These are phyloP conservation scores for Phortica variegata DNA, from an alignment of 1,140 invertebrate species.

Conservation along the genomic window DNA sequence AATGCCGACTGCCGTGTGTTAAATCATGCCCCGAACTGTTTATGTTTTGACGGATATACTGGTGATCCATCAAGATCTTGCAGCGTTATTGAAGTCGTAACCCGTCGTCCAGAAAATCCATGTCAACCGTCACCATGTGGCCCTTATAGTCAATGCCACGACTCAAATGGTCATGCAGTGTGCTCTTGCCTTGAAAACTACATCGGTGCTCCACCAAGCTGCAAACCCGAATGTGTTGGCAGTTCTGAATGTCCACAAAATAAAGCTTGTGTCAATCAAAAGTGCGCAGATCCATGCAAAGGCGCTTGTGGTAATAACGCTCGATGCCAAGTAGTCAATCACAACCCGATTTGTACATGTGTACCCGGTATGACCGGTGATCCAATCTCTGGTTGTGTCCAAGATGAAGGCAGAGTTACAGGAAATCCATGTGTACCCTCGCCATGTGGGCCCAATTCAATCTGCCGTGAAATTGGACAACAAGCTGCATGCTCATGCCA, in stretches of 20 bases:
- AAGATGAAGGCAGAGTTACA: slow-evolving; percentile 39
- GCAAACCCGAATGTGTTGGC: slow-evolving; percentile 79
- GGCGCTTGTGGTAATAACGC: slow-evolving; percentile 80
- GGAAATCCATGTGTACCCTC: slow-evolving; percentile 72
- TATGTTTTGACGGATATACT: slow-evolving; percentile 71
- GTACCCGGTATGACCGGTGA: slow-evolving; percentile 72
- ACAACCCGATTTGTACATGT: slow-evolving; percentile 81
- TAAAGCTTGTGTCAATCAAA: slow-evolving; percentile 78
- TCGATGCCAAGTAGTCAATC: slow-evolving; percentile 78
- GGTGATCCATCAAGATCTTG: slow-evolving; percentile 67
- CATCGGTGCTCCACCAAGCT: slow-evolving; percentile 74
- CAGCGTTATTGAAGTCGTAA: slow-evolving; percentile 35
- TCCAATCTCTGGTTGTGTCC: slow-evolving; percentile 69
- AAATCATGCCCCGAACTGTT: slow-evolving; percentile 76
- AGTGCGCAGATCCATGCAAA: slow-evolving; percentile 80
- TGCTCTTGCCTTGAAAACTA: slow-evolving; percentile 77
- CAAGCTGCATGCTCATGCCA: slow-evolving; percentile 74
- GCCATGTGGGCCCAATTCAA: slow-evolving; percentile 78
- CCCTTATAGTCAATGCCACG: slow-evolving; percentile 69
- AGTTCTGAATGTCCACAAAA: slow-evolving; percentile 81
- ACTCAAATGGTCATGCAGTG: slow-evolving; percentile 72
- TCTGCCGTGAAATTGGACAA: slow-evolving; percentile 69
- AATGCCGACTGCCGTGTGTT: slow-evolving; percentile 68
- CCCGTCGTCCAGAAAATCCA: slow-evolving; percentile 59
- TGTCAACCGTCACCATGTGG: slow-evolving; percentile 81